Base-by-base conservation (phyloP, 2,113 vertebrate genomes). In the Xiphorhynchus elegans region DNA sequence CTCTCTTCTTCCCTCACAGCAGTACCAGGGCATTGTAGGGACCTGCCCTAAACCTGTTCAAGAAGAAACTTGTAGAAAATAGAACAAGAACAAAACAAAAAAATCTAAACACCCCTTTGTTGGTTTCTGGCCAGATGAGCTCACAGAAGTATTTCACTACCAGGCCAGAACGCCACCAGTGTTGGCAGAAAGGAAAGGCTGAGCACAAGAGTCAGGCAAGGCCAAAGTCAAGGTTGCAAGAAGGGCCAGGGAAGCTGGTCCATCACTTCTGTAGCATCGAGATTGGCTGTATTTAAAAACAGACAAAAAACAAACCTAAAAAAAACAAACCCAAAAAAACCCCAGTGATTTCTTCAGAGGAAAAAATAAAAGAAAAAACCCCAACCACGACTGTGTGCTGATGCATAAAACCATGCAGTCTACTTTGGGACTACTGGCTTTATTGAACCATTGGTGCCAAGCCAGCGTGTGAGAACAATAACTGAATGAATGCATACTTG, bases 321-420 rank as follows among this genome's bases (percentile, higher is more conserved):
- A 15, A 44, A 15, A 44, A 44, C 14, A 15, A 44, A 44, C 12
- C 44, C 14, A 44, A 44, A 46, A 18, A 46, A 18, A 46, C 44
- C 26, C 37, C 1, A 31, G 10, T 2, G 1, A 25, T 25, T 39
- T 69, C 52, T 62, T 62, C 5, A 16, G 26, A 7, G 13, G 8
- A 10, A n/a, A 17, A 23, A 17, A 25, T 5, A 9, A 8, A 31
- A 18, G 3, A 17, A 9, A 33, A 29, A 26, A 1, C 1, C 1
- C 1, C n/a, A 55, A 15, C 4, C 7, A 74, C 19, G 37, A 18
- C 9, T 18, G 7, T 5, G 6, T 29, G 3, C 24, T 25, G n/a
- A 58, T 9, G 10, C 49, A 59, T 40, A 67, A 87, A 60, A 83
- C 16, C 33, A n/a, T 55, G 35, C 42, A 52, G 31, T 4, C 39